Evolutionary conservation across 2,888 invertebrate genomes (phyloP), one percentile per base, ranked within the genome.

Genomic region (Drosophila peninsularis): DNA sequence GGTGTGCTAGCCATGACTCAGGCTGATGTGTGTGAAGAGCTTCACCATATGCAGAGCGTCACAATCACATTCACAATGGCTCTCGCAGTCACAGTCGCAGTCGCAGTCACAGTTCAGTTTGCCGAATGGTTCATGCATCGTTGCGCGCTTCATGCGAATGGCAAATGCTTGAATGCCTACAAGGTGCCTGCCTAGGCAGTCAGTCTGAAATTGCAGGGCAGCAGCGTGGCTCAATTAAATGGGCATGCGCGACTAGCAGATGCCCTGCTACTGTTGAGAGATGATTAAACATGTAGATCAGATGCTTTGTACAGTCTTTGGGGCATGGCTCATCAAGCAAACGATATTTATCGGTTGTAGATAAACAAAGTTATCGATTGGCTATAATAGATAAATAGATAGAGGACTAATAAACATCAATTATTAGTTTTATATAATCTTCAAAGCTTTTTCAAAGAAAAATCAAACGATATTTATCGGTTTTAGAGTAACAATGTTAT

Each of bases 111-210:
- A 75, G 71, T 41, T 57, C 49, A 52, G 75, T 57, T 62, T 79
- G 71, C 52, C 41, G 45, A 57, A 62, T 54, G 64, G 53, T 78
- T 81, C 64, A 81, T 53, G 82, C 78, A 72, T 80, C 69, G 82
- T 65, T 78, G 82, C 75, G 60, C 80, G 78, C 65, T 81, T 80
- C 73, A 63, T 52, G 72, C 68, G 77, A 81, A 82, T 82, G 66
- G 62, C 71, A 55, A 71, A 60, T 71, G 68, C 71, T 49, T 62
- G 58, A 62, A 70, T 69, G 73, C 69, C 55, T 58, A 27, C 50
- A 19, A 58, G 69, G 68, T 66, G 66, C 71, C 42, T 44, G 36
- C 52, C 52, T 52, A 52, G 52, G 52, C 52, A 52, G 52, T 37
- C 71, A 42, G 58, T 30, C 71, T 57, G 58, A 42, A 57, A 66